Evolutionary conservation across 35 echinoderm and acorn worm genomes (phyloP).

Genomic region (Heliocidaris erythrogramma): DNA sequence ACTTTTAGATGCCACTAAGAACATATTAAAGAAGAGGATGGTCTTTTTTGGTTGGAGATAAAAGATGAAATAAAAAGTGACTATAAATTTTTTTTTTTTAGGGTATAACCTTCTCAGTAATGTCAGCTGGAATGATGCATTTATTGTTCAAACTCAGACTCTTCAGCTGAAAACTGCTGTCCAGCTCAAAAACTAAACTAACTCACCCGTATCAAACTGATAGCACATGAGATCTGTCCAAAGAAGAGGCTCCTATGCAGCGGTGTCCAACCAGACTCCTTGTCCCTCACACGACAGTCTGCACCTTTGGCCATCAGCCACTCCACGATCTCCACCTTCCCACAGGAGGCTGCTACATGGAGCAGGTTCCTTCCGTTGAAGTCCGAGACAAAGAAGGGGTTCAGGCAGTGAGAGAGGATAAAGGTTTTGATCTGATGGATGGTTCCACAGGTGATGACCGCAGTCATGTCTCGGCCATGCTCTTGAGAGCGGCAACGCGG

Average conservation of each 20-base stretch:
- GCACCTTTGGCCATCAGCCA: slow-evolving; percentile 82
- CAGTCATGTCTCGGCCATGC: slow-evolving; percentile 75
- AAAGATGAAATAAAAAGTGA: too few relatives aligned
- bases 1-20: too few relatives aligned
- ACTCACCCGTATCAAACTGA: slow-evolving; percentile 88
- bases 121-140: too few relatives aligned
- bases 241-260: slow-evolving; percentile 94
- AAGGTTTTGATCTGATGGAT: slow-evolving; percentile 75
- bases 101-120: too few relatives aligned
- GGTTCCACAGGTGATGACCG: slow-evolving; percentile 77
- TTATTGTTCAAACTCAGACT: too few relatives aligned
- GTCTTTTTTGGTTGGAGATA: too few relatives aligned
- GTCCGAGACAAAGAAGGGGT: slow-evolving; percentile 71
- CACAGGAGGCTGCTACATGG: slow-evolving; percentile 87
- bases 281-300: slow-evolving; percentile 59
- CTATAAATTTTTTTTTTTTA: too few relatives aligned
- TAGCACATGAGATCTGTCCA: slow-evolving; percentile 79
- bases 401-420: slow-evolving; percentile 56
- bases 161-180: too few relatives aligned
- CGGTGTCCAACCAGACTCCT: slow-evolving; percentile 94
- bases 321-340: slow-evolving; percentile 75
- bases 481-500: slow-evolving; percentile 68
- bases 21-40: too few relatives aligned
- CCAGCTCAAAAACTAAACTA: not conserved
- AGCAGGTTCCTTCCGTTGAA: slow-evolving; percentile 68